Base-by-base conservation (phyloP, 2,888 invertebrate species). In the Rhamnusium bicolor region DNA sequence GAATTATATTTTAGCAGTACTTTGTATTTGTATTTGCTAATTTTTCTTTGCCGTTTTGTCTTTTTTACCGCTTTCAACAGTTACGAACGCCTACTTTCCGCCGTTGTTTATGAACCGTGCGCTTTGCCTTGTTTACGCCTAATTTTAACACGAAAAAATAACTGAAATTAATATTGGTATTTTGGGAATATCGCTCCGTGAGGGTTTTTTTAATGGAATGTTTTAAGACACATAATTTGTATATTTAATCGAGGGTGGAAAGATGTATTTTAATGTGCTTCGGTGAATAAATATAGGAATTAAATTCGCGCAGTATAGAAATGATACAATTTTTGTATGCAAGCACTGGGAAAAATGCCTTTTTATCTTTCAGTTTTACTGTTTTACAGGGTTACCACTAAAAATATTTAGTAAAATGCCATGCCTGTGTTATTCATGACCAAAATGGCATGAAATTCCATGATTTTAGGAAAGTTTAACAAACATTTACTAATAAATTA, bases 11-110 rank as follows among this genome's bases (percentile, higher is more conserved):
- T 84, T 82, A 84, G 83, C 83, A 81, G 84, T 83, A 81, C 83
- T 84, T 83, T 82, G 82, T 85, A 84, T 84, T 84, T 84, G 84
- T 84, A 84, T 84, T 84, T 84, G 83, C 84, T 84, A 84, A 85
- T 85, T 85, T 85, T 85, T 85, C 82, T 84, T 81, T 76, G 60
- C 61, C 65, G 69, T 68, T 72, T 54, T 40, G 69, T 69, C 69
- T 69, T 72, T 69, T 72, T 71, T 53, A 47, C 62, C 14, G 65
- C 66, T 54, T 47, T 58, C 53, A 40, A 54, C 65, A 21, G 65
- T 53, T 21, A 53, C 65, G 65, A 40, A 65, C 65, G 65, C 53
- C 71, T 47, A 69, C 69, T 72, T 69, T 51, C 24, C 65, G 63
- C 70, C 62, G 16, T 54, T 53, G 66, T 73, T 73, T 62, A 72